Evolutionary conservation across 2,797 vertebrate species (phyloP).

Genomic region (Threskiornis aethiopicus): DNA sequence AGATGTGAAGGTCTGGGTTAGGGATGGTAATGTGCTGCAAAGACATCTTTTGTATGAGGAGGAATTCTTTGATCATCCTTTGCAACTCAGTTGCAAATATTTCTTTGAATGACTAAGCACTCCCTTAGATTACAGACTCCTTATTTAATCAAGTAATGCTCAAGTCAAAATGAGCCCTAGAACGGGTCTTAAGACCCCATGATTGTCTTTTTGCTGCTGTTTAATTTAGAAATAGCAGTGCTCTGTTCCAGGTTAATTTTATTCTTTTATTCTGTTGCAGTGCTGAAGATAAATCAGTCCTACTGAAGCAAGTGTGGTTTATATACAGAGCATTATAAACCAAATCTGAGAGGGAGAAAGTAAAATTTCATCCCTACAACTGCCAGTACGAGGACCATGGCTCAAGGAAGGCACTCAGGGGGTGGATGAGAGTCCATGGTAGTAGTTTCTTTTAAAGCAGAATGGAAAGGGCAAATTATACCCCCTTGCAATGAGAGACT

Average conservation of each 20-base stretch:
- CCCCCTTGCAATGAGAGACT: not conserved
- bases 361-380: not conserved
- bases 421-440: not conserved
- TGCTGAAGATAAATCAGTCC: not conserved
- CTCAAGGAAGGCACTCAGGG: not conserved
- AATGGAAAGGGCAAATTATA: not conserved
- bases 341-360: not conserved
- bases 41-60: fast-evolving
- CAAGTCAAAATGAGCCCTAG: not conserved
- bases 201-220: not conserved
- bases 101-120: not conserved
- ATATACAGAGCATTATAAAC: not conserved
- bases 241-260: not conserved
- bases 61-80: not conserved
- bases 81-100: fast-evolving
- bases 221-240: not conserved
- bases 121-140: not conserved
- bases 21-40: fast-evolving
- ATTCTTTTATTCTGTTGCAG: not conserved
- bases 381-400: fast-evolving
- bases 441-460: not conserved
- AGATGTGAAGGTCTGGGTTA: fast-evolving
- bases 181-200: not conserved
- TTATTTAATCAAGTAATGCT: not conserved
- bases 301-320: fast-evolving